Evolutionary conservation across 1,140 invertebrate genomes (phyloP), one percentile per base, ranked within the genome.

Genomic region (Rhyacophila brunnea): DNA sequence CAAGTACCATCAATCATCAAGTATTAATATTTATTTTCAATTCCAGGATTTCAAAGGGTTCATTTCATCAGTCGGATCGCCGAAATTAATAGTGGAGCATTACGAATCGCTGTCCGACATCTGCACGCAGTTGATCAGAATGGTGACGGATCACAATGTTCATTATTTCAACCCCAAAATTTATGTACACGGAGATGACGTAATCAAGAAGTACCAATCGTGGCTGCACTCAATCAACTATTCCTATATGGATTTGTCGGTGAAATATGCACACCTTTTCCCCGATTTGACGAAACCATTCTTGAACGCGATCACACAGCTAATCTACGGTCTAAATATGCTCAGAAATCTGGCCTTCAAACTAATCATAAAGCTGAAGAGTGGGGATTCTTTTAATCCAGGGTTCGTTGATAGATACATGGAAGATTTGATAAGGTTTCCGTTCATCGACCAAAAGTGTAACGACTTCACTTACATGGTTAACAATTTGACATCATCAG

Each of bases 271-370:
- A 1, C 68, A 77, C 6, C 81, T 77, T 11, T 90, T 87, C 68
- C 86, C 87, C 0, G 89, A 90, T 68, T 74, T 90, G 13, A 78
- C 85, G 0, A 74, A 82, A 36, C 85, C 86, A 1, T 67, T 89
- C 11, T 70, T 87, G 6, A 70, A 72, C 49, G 83, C 83, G 1
- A 50, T 87, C 5, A 76, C 79, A 1, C 82, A 88, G 71, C 79
- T 89, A 53, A 72, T 77, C 19, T 80, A 82, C 47, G 85, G 83
- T 9, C 68, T 84, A 19, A 74, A 73, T 14, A 68, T 80, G 28
- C 58, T 86, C 17, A 78, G 74, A 6, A 75, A 76, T 55, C 70
- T 71, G 35, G 66, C 68, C 14, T 70, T 66, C 62, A 79, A 77
- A 68, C 40, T 73, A 32, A 64, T 80, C 1, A 62, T 67, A 0